Evolutionary conservation across 2,888 invertebrate species (phyloP), one percentile per base, ranked within the genome.

Genomic region (Synanthedon myopaeformis): DNA sequence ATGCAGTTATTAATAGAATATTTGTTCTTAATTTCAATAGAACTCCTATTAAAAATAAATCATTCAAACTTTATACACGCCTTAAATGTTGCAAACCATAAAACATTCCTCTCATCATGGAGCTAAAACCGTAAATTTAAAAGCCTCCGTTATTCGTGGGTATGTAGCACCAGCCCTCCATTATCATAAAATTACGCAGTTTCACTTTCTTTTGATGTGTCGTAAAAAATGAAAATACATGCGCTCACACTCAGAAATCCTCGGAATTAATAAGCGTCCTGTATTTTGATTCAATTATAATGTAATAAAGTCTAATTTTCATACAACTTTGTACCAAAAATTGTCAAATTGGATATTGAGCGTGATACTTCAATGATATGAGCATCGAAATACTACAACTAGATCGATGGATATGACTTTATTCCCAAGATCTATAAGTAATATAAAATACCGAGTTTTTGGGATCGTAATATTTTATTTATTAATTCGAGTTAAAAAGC

Each of bases 161-260:
- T 71, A 72, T 74, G 71, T 67, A 66, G 72, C 42, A 71, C 65
- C 67, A 69, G 70, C 72, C 76, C 72, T 73, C 83, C 82, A 85
- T 85, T 85, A 85, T 79, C 85, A 85, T 85, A 85, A 85, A 85
- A 81, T 84, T 77, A 81, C 79, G 70, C 70, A 74, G 76, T 84
- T 81, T 80, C 83, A 82, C 82, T 83, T 85, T 84, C 84, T 82
- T 82, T 82, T 85, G 82, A 83, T 84, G 83, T 81, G 78, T 77
- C 79, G 66, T 81, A 80, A 81, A 79, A 81, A 76, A 79, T 74
- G 73, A 75, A 76, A 76, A 74, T 73, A 77, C 74, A 73, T 68
- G 69, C 59, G 63, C 69, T 62, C 58, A 69, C 67, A 65, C 66
- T 68, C 67, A 55, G 61, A 57, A 62, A 65, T 64, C 59, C 64